These are phyloP conservation scores for Saturnia japonica DNA, from an alignment of 2,888 invertebrate species.

Conservation along the genomic window DNA sequence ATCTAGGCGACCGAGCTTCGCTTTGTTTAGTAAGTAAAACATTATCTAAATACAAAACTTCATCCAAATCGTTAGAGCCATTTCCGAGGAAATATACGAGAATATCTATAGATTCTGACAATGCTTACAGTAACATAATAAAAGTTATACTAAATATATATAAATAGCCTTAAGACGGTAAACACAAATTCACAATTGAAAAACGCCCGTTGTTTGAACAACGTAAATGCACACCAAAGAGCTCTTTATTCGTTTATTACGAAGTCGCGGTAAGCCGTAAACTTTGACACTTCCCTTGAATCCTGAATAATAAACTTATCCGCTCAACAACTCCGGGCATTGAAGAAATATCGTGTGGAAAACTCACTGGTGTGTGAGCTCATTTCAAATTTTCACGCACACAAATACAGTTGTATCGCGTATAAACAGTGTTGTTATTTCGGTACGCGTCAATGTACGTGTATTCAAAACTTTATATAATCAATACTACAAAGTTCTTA, in stretches of 20 bases:
- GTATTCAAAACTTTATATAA: neutral
- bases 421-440: conserved; percentile 9
- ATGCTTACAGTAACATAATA: neutral
- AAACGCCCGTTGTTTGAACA: neutral
- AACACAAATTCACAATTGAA: neutral
- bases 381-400: conserved; percentile 34
- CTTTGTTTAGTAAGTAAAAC: too few species aligned
- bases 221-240: neutral
- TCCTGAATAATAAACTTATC: conserved; percentile 30
- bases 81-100: too few species aligned
- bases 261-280: conserved; percentile 8
- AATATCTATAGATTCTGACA: too few species aligned
- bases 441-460: neutral
- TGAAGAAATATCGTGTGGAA: conserved; percentile 42
- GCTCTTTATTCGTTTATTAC: neutral
- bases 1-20: too few species aligned
- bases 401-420: conserved; percentile 12
- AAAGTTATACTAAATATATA: neutral
- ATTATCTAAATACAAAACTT: too few species aligned
- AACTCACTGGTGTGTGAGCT: conserved; percentile 34
- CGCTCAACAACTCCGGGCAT: conserved; percentile 28
- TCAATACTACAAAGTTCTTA: neutral
- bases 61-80: too few species aligned
- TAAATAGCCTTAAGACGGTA: neutral
- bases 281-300: conserved; percentile 4